Percentiles rank a stretch among this genome's conserved stretches.
These are phyloP conservation scores for Vipera ursinii DNA, from an alignment of 2,797 vertebrate species.

Conservation along the genomic window DNA sequence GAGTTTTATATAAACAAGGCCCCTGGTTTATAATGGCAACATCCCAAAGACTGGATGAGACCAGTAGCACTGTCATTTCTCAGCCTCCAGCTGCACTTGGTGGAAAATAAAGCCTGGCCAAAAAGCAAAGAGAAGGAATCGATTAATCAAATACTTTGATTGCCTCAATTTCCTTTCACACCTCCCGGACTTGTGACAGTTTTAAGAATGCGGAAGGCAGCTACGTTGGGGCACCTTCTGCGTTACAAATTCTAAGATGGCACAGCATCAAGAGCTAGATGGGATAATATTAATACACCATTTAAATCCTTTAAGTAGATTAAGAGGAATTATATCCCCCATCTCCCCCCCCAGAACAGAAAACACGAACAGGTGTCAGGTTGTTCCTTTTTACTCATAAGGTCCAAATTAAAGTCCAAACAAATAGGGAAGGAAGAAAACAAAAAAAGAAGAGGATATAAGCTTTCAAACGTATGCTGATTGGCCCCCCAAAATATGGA, in stretches of 20 bases:
- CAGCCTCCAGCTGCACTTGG: background rate
- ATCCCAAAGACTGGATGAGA: background rate
- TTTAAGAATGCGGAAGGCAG: background rate
- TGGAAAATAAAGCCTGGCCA: background rate
- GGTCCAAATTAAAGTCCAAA: background rate
- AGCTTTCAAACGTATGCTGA: background rate
- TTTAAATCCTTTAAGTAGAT: slow-evolving; percentile 61
- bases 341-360: slow-evolving; percentile 8
- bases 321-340: slow-evolving; percentile 37
- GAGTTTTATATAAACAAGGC: background rate
- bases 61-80: too few species aligned
- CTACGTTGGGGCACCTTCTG: background rate
- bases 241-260: slow-evolving; percentile 10
- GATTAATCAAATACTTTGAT: too few species aligned
- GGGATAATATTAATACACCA: slow-evolving; percentile 36
- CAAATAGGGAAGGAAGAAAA: background rate
- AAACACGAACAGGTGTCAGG: background rate
- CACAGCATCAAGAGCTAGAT: slow-evolving; percentile 30
- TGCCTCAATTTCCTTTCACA: background rate
- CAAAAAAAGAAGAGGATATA: background rate
- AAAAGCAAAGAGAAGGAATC: background rate
- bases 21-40: background rate
- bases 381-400: background rate
- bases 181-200: background rate
- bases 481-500: background rate